These are phyloP conservation scores for Chorisops tibialis DNA, from an alignment of 2,888 invertebrate species.

Conservation along the genomic window DNA sequence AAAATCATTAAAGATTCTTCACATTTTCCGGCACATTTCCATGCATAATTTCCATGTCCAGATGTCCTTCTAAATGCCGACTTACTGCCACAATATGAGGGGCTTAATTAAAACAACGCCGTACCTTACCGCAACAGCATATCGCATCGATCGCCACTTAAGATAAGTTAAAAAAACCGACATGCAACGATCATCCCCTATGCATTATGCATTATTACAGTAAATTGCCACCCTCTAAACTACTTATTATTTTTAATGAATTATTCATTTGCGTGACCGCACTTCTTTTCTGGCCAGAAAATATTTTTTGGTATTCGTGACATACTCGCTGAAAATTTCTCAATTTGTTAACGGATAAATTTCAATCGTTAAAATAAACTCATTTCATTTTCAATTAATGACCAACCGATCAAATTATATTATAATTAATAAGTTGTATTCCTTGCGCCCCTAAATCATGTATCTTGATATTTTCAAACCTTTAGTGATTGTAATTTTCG, in stretches of 20 bases:
- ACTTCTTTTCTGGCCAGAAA: not conserved
- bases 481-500: no score
- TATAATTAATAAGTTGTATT: no score
- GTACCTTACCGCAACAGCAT: not conserved
- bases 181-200: conserved; percentile 1
- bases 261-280: conserved; percentile 26
- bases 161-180: conserved; percentile 1
- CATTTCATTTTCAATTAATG: not conserved
- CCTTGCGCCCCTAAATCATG: no score
- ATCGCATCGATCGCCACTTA: conserved; percentile 10
- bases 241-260: conserved; percentile 18
- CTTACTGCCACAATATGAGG: not conserved
- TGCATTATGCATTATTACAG: not conserved
- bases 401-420: no score
- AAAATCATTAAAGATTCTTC: conserved; percentile 7
- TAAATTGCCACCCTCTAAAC: conserved; percentile 14
- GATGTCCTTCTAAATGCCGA: no score
- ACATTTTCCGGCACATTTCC: no score
- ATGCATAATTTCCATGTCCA: no score
- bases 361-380: not conserved
- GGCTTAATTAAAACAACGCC: conserved; percentile 18
- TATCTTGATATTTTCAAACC: no score
- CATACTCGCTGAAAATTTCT: not conserved
- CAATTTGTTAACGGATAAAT: conserved; percentile 17
- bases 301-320: not conserved